These are phyloP conservation scores for Willowsia nigromaculata DNA, from an alignment of 2,888 invertebrate genomes.

Conservation along the genomic window DNA sequence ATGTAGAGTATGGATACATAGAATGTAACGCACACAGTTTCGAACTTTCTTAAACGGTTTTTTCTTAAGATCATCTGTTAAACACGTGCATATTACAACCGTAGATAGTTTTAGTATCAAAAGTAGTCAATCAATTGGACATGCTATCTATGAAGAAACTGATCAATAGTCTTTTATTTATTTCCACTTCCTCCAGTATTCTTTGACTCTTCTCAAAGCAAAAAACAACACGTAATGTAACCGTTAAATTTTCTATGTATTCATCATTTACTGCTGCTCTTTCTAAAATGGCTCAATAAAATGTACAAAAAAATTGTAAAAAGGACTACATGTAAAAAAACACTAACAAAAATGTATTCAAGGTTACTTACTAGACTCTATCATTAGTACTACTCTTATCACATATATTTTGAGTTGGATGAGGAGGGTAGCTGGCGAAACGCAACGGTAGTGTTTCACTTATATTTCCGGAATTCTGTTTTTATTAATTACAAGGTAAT, in stretches of 20 bases:
- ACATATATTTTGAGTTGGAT: conserved; percentile 34
- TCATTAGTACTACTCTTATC: conserved; percentile 13
- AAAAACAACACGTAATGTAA: not conserved
- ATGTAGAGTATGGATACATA: not conserved
- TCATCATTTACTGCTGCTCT: not conserved
- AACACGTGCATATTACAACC: not conserved
- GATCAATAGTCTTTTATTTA: not conserved
- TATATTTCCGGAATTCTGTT: too few relatives aligned
- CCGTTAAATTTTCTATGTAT: not conserved
- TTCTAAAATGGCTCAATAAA: not conserved
- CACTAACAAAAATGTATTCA: conserved; percentile 19
- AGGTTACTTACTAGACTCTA: not conserved
- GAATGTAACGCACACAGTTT: not conserved
- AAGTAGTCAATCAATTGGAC: not conserved
- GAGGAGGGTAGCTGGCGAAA: not conserved
- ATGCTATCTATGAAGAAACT: not conserved
- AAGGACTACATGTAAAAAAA: conserved; percentile 1
- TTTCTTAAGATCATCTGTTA: not conserved
- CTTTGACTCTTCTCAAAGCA: not conserved
- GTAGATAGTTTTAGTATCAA: not conserved
- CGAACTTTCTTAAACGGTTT: not conserved
- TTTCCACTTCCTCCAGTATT: not conserved
- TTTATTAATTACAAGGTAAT: too few relatives aligned
- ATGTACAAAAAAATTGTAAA: conserved; percentile 6
- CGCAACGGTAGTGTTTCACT: not conserved